Percentiles rank a stretch among this genome's conserved stretches.
phyloP scores from a whole-genome alignment of 2,888 invertebrate genomes.

The Synergus japonicus region DNA sequence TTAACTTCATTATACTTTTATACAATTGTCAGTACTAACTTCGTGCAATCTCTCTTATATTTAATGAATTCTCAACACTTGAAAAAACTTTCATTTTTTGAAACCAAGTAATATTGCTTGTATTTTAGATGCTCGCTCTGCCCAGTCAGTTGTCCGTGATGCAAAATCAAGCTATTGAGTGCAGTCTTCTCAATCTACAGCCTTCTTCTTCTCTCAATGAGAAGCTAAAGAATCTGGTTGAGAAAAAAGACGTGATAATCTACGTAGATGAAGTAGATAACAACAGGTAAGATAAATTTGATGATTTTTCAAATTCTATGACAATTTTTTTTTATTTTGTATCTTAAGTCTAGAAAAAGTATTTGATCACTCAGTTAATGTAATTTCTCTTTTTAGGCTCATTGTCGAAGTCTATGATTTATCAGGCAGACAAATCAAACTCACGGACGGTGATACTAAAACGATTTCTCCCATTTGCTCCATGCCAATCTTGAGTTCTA shows the following conservation, averaged over 20 bases:
- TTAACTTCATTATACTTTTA: neutral
- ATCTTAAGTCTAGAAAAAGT: neutral
- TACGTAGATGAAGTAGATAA: constrained; percentile 77
- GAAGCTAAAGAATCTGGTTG: constrained; percentile 61
- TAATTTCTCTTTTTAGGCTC: constrained; percentile 78
- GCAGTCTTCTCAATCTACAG: constrained; percentile 61
- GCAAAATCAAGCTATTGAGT: constrained; percentile 73
- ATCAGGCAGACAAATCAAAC: constrained; percentile 62
- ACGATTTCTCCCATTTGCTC: constrained; percentile 80
- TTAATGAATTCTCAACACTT: neutral
- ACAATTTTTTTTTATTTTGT: constrained; percentile 29
- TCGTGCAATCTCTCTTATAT: neutral
- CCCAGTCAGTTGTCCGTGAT: constrained; percentile 79
- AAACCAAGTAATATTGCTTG: constrained; percentile 18
- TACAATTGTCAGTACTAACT: constrained; percentile 9
- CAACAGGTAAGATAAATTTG: constrained; percentile 72
- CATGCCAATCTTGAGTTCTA: constrained; percentile 81
- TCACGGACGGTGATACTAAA: constrained; percentile 71
- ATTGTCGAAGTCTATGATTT: constrained; percentile 83
- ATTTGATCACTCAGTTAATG: constrained; percentile 19
- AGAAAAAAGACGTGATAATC: constrained; percentile 74
- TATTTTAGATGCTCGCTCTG: constrained; percentile 79
- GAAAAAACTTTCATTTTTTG: neutral
- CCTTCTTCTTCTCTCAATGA: constrained; percentile 56
- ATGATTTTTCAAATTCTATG: constrained; percentile 35